Percentiles rank a stretch among this genome's conserved stretches.
These are phyloP conservation scores for Plebejus argus DNA, from an alignment of 2,888 invertebrate species.

Conservation along the genomic window DNA sequence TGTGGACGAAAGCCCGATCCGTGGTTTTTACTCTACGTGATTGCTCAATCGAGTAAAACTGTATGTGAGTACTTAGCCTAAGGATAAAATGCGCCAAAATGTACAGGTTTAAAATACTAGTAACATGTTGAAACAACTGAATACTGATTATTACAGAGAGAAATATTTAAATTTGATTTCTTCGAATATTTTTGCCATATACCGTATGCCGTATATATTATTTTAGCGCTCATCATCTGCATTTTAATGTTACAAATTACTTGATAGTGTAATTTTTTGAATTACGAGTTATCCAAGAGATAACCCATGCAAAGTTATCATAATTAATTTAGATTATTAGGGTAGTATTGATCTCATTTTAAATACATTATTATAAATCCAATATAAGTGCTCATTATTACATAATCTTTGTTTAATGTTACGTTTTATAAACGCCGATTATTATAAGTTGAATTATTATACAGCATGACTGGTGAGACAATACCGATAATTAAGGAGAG, in stretches of 20 bases:
- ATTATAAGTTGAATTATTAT: background rate
- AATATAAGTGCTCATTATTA: background rate
- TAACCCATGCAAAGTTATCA: constrained; percentile 2
- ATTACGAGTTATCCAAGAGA: background rate
- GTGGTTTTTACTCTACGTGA: too few species aligned
- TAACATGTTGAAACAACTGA: background rate
- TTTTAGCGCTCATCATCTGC: background rate
- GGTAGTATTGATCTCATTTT: constrained; percentile 14
- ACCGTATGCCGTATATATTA: background rate
- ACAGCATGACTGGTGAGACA: too few species aligned
- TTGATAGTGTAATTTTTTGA: background rate
- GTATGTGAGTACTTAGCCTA: too few species aligned
- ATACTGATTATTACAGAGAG: background rate
- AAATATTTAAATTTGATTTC: background rate
- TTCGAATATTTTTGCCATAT: background rate
- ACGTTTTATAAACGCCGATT: background rate
- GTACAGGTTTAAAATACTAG: background rate
- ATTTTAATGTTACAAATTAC: background rate
- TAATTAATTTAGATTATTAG: background rate
- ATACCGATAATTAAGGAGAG: too few species aligned
- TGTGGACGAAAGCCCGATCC: too few species aligned
- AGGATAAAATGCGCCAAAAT: background rate
- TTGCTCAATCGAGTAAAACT: too few species aligned
- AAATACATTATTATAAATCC: background rate
- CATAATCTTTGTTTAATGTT: background rate